Evolutionary conservation across 64 coral and sea anemone genomes (phyloP).

Genomic region (Montipora sp.): DNA sequence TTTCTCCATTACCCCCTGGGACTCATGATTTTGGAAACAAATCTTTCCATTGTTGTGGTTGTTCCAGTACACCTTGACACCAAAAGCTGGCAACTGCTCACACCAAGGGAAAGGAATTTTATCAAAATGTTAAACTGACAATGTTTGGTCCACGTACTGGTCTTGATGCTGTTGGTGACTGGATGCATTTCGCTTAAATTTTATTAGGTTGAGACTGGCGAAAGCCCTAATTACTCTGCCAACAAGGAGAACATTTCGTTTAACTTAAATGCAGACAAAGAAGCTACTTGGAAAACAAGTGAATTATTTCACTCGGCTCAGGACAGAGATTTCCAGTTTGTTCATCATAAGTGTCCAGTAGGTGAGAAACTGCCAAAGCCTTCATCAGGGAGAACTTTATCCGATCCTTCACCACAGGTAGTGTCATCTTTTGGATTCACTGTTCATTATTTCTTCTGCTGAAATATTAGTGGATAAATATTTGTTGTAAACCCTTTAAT

Average conservation of each 20-base stretch:
- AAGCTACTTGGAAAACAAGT: neutral
- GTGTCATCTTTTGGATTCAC: neutral
- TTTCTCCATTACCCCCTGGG: neutral
- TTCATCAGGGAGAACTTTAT: slow-evolving; percentile 31
- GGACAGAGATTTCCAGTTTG: slow-evolving; percentile 47
- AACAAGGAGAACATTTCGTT: slow-evolving; percentile 26
- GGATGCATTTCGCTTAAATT: neutral
- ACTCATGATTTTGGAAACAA: too few relatives aligned
- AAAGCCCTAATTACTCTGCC: neutral
- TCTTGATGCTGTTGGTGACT: neutral
- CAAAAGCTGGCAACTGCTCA: too few relatives aligned
- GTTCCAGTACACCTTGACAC: too few relatives aligned
- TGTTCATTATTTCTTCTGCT: neutral
- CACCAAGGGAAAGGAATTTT: too few relatives aligned
- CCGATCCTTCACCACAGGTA: slow-evolving; percentile 71
- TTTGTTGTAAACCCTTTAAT: neutral
- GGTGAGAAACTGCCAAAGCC: slow-evolving; percentile 21
- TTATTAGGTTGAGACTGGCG: slow-evolving; percentile 6
- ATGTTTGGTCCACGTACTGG: too few relatives aligned
- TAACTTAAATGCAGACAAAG: slow-evolving; percentile 13
- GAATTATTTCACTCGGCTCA: neutral
- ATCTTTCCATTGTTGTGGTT: too few relatives aligned
- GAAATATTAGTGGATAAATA: too few relatives aligned
- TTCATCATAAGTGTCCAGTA: slow-evolving; percentile 36
- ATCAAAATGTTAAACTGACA: too few relatives aligned